Conservation (phyloP, 2,797 vertebrate genomes). For the Microctenopoma stevenorrisi region DNA sequence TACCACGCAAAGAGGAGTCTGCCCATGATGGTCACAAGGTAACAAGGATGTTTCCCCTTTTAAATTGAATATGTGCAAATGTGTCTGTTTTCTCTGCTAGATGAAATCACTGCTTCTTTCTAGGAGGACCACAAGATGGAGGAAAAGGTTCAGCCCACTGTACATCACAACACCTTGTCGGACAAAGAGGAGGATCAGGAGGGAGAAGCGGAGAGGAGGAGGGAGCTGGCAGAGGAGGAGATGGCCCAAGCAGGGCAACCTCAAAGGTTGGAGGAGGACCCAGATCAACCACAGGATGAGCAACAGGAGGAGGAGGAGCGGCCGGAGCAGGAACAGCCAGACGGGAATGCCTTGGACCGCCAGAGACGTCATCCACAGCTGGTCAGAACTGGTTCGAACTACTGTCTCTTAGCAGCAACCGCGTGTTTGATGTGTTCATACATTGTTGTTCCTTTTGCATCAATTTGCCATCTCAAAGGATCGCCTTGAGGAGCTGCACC, state of each 20-base stretch:
- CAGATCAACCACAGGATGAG: constrained; percentile 85
- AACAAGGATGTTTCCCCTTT: background rate
- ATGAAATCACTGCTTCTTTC: background rate
- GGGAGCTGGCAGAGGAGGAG: constrained; percentile 92
- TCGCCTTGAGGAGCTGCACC: constrained; percentile 23
- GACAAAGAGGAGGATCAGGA: constrained; percentile 71
- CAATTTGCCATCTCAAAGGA: constrained; percentile 32
- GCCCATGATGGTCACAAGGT: constrained; percentile 48
- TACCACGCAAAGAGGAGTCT: constrained; percentile 16
- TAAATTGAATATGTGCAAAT: background rate
- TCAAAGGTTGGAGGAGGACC: constrained; percentile 89
- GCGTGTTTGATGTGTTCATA: background rate
- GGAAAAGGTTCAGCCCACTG: constrained; percentile 18
- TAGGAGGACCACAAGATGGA: constrained; percentile 55
- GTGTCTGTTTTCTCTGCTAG: background rate
- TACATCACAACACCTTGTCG: constrained; percentile 29
- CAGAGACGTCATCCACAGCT: constrained; percentile 66
- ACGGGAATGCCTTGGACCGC: constrained; percentile 79
- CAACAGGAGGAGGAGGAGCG: constrained; percentile 71
- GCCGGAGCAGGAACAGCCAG: constrained; percentile 68
- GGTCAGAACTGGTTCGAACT: constrained; percentile 56
- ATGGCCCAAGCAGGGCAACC: constrained; percentile 95
- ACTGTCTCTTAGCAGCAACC: background rate
- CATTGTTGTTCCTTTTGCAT: background rate
- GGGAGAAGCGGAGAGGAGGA: constrained; percentile 82